phyloP scores from a whole-genome alignment of 2,888 invertebrate species.

The Augochlorella aurata region DNA sequence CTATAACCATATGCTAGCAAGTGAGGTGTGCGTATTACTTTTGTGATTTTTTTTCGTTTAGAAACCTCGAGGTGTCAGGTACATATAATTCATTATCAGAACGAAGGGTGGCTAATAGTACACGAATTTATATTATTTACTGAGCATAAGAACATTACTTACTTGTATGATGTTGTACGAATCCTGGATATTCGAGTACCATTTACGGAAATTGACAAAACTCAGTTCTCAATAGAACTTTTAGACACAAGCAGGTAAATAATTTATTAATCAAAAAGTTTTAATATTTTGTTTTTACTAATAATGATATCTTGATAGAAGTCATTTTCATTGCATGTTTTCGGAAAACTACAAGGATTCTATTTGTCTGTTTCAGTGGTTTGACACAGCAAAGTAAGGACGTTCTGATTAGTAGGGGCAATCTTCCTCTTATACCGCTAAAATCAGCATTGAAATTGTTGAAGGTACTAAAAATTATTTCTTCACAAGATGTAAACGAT shows the following conservation, averaged over 20 bases:
- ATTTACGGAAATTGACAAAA: slow-evolving; percentile 58
- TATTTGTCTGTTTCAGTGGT: slow-evolving; percentile 54
- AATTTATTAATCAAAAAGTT: neutral
- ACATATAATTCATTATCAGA: slow-evolving; percentile 66
- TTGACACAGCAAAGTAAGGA: slow-evolving; percentile 51
- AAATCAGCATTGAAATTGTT: slow-evolving; percentile 61
- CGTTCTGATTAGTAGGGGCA: slow-evolving; percentile 39
- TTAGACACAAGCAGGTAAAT: slow-evolving; percentile 65
- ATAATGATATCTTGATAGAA: neutral
- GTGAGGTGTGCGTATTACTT: neutral
- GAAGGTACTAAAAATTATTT: slow-evolving; percentile 52
- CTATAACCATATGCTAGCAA: neutral
- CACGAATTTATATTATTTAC: slow-evolving; percentile 72
- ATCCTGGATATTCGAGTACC: slow-evolving; percentile 35
- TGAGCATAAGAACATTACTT: slow-evolving; percentile 39
- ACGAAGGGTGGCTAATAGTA: slow-evolving; percentile 70
- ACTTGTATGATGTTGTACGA: slow-evolving; percentile 54
- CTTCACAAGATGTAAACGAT: slow-evolving; percentile 21
- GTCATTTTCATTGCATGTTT: neutral
- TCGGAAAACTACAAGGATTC: neutral
- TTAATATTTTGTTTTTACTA: no score
- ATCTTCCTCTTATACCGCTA: slow-evolving; percentile 64
- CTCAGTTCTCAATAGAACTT: slow-evolving; percentile 59
- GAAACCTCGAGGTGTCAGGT: slow-evolving; percentile 57
- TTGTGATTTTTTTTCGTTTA: slow-evolving; percentile 36